Conservation (phyloP, 2,113 vertebrate species). For the Trichomycterus rosablanca region DNA sequence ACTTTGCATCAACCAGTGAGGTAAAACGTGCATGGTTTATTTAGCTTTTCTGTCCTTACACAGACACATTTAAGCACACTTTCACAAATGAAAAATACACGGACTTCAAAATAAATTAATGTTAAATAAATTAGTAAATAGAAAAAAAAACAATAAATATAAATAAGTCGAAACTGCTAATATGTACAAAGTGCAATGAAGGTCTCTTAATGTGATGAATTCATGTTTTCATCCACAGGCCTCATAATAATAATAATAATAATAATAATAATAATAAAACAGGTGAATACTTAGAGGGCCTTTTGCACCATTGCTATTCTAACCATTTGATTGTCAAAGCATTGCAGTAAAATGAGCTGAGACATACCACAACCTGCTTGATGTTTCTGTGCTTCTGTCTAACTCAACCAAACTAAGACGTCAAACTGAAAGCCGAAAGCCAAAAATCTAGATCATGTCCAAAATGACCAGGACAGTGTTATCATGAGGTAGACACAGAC, state of each 20-base stretch:
- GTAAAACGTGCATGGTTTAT: constrained; percentile 94
- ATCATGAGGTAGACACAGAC: constrained; percentile 88
- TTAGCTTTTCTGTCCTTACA: constrained; percentile 81
- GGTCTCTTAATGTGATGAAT: constrained; percentile 49
- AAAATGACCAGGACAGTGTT: constrained; percentile 53
- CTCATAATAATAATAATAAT: constrained; percentile 36
- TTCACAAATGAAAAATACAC: constrained; percentile 70
- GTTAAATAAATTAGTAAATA: constrained; percentile 62
- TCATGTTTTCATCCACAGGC: constrained; percentile 36
- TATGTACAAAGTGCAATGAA: constrained; percentile 81
- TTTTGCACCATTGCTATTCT: constrained; percentile 46
- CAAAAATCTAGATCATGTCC: constrained; percentile 46
- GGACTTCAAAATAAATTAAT: constrained; percentile 69
- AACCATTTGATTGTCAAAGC: constrained; percentile 84
- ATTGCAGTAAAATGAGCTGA: constrained; percentile 68
- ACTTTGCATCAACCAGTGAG: constrained; percentile 57
- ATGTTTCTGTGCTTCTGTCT: constrained; percentile 58
- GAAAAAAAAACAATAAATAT: constrained; percentile 50
- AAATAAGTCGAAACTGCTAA: constrained; percentile 62
- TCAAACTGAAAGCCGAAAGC: background rate
- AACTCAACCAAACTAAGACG: constrained; percentile 51
- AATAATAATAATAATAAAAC: constrained; percentile 50
- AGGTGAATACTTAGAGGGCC: constrained; percentile 47
- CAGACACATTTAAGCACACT: constrained; percentile 81
- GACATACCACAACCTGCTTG: constrained; percentile 57